Evolutionary conservation across 2,888 invertebrate genomes (phyloP), one percentile per base, ranked within the genome.

Genomic region (Anorthoa munda): DNA sequence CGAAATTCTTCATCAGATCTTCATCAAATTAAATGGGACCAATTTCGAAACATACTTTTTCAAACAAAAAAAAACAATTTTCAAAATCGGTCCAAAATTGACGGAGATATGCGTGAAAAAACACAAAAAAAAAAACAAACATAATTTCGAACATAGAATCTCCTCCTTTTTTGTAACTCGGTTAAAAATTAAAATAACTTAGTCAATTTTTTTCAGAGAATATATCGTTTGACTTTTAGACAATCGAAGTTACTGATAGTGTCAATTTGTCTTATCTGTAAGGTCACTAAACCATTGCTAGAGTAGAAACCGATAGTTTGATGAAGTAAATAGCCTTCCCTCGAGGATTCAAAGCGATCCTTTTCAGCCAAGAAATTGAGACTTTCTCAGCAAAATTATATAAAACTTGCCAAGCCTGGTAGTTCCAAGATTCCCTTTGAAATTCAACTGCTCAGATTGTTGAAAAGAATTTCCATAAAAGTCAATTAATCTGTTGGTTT

Each of bases 391-490:
- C n/a, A 59, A 60, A 60, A 65, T 72, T 66, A 53, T 23, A 48
- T n/a, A 21, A 64, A 74, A 68, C 26, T 74, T 71, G 5, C 15
- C 13, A 39, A 60, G 21, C 3, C 18, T 12, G 13, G 45, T 21
- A 50, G n/a, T 17, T 31, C 18, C 13, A 65, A 72, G 58, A 72
- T 68, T 60, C 53, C 56, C n/a, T 31, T 63, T 66, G 23, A 60
- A 77, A 69, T 66, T 65, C n/a, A 65, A 69, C 46, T 70, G n/a
- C 31, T 61, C 60, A 73, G 64, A 56, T 59, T 67, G 65, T 67
- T 63, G 31, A 46, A 45, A 73, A 79, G 39, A 72, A 45, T 61
- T 70, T 60, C 58, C 31, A 69, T 76, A 56, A 53, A 67, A 61
- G 59, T 72, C 51, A 72, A 72, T 77, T 69, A 75, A 65, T 59